Conservation (phyloP, 2,888 invertebrate genomes). For the Dryomyza anilis region DNA sequence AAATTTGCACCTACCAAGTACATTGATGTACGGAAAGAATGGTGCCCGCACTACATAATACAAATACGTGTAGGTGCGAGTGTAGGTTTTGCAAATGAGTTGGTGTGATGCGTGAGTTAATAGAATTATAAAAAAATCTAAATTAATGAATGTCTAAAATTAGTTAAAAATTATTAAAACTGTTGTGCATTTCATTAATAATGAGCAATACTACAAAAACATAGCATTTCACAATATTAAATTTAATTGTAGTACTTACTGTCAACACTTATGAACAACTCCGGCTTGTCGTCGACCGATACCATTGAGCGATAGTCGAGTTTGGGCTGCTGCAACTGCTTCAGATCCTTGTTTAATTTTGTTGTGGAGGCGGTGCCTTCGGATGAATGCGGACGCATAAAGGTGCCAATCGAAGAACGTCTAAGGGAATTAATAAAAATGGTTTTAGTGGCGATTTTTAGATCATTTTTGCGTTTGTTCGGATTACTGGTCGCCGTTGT, state of each 20-base stretch:
- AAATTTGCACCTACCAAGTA: slow-evolving; percentile 65
- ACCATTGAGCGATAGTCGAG: slow-evolving; percentile 92
- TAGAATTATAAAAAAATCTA: neutral
- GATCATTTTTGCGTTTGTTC: too few relatives aligned
- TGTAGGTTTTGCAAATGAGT: slow-evolving; percentile 30
- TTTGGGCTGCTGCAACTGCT: slow-evolving; percentile 81
- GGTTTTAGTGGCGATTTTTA: too few relatives aligned
- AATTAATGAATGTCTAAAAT: neutral
- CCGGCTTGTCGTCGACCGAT: slow-evolving; percentile 92
- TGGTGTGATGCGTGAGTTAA: slow-evolving; percentile 23
- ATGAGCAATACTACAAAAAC: neutral
- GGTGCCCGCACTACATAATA: slow-evolving; percentile 65
- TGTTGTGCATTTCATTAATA: neutral
- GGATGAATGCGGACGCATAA: slow-evolving; percentile 76
- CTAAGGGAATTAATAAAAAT: slow-evolving; percentile 66
- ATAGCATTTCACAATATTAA: neutral
- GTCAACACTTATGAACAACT: slow-evolving; percentile 92
- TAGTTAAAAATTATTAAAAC: neutral
- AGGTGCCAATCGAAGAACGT: slow-evolving; percentile 85
- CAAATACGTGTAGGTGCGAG: slow-evolving; percentile 5
- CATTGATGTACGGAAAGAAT: slow-evolving; percentile 68
- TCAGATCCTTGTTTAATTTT: slow-evolving; percentile 65
- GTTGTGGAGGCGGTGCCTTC: slow-evolving; percentile 67
- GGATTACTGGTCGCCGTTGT: too few relatives aligned
- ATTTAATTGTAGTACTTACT: slow-evolving; percentile 70